These are phyloP conservation scores for Sebastolobus altivelis DNA, from an alignment of 2,797 vertebrate genomes.

Conservation along the genomic window DNA sequence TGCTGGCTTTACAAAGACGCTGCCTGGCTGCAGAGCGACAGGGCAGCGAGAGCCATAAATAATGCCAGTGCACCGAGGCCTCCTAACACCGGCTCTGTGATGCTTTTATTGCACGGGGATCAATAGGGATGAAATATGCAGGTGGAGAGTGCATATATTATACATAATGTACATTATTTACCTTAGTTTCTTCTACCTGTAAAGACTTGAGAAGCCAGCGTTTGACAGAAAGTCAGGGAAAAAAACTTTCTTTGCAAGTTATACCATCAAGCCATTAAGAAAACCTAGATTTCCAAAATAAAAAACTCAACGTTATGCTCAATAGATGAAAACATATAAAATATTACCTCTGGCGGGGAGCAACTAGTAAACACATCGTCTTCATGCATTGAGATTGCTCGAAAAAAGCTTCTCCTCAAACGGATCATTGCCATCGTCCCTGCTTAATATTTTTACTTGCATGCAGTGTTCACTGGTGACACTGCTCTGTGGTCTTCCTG, in stretches of 20 bases:
- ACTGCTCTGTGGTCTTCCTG: constrained; percentile 27
- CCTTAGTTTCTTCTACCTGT: neutral
- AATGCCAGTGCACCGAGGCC: constrained; percentile 45
- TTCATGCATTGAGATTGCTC: neutral
- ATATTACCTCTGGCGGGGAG: constrained; percentile 56
- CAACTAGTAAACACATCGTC: constrained; percentile 49
- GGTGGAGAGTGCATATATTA: neutral
- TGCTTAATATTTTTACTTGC: neutral
- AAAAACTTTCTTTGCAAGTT: constrained; percentile 3
- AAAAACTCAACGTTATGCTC: neutral
- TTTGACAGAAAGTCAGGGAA: neutral
- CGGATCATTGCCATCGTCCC: constrained; percentile 39
- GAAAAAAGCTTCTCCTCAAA: constrained; percentile 37
- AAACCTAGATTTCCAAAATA: neutral
- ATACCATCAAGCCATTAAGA: neutral
- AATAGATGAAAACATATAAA: neutral
- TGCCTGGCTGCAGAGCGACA: constrained; percentile 21
- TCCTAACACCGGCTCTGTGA: constrained; percentile 36
- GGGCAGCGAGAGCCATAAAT: constrained; percentile 59
- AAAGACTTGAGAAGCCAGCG: neutral
- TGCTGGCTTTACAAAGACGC: constrained; percentile 50
- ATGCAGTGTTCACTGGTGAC: neutral
- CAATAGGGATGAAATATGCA: constrained; percentile 74
- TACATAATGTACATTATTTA: neutral
- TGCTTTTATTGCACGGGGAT: constrained; percentile 68